A percentile compares a stretch with the other conserved stretches of the same genome.
These are phyloP conservation scores for Diacarnus erythraeanus DNA, from an alignment of 37 sponge, comb jelly and placozoan species.

Conservation along the genomic window DNA sequence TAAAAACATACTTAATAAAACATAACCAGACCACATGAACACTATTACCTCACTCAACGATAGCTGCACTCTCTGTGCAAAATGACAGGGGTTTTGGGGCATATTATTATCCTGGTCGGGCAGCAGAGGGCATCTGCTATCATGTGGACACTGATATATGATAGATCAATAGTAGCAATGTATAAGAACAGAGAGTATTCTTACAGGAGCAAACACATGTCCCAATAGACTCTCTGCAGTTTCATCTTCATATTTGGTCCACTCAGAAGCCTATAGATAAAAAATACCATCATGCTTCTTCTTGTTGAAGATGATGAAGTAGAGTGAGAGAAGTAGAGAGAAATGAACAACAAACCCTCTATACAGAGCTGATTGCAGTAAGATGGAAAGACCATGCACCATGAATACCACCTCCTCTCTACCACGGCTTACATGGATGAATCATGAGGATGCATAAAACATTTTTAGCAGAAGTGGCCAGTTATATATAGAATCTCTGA, in stretches of 20 bases:
- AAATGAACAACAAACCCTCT: too few relatives aligned
- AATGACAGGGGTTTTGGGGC: constrained; percentile 49
- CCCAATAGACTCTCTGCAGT: constrained; percentile 20
- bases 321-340: too few relatives aligned
- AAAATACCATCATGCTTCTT: constrained; percentile 5
- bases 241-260: constrained; percentile 7
- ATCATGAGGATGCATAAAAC: too few relatives aligned
- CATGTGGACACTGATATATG: constrained; percentile 84
- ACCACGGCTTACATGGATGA: too few relatives aligned
- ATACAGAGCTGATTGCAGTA: too few relatives aligned
- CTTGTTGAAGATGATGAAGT: too few relatives aligned
- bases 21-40: neutral
- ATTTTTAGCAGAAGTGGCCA: too few relatives aligned
- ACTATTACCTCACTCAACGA: constrained; percentile 57
- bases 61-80: constrained; percentile 80
- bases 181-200: neutral
- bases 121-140: constrained; percentile 61
- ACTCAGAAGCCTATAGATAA: constrained; percentile 7
- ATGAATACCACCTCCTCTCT: too few relatives aligned
- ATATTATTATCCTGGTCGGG: neutral
- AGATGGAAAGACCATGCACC: too few relatives aligned
- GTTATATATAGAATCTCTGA: too few relatives aligned
- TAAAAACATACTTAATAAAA: neutral
- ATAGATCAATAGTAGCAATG: neutral
- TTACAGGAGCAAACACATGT: constrained; percentile 78